Conservation (phyloP, 2,113 vertebrate species). For the Raja brachyura region DNA sequence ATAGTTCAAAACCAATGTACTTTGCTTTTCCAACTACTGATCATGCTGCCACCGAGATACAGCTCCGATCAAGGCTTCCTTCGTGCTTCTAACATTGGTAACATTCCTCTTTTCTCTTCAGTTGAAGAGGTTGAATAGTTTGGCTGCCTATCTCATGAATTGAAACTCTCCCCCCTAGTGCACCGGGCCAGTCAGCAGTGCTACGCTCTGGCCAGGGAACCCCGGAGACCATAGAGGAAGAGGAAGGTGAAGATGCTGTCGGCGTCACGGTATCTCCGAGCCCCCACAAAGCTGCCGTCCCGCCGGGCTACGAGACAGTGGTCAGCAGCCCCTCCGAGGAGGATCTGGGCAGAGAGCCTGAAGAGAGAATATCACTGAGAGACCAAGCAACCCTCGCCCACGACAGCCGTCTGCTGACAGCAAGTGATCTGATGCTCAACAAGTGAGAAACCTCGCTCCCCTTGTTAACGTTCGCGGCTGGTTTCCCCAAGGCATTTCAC, state of each 20-base stretch:
- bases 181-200: slow-evolving; percentile 78
- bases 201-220: slow-evolving; percentile 90
- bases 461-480: too few relatives aligned
- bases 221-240: slow-evolving; percentile 72
- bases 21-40: too few relatives aligned
- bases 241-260: slow-evolving; percentile 28
- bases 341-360: background rate
- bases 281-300: background rate
- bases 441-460: slow-evolving; percentile 51
- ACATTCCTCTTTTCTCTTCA: too few relatives aligned
- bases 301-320: slow-evolving; percentile 20
- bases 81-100: too few relatives aligned
- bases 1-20: too few relatives aligned
- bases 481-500: background rate
- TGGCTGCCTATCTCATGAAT: background rate
- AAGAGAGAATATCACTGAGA: background rate
- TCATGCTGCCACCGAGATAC: too few relatives aligned
- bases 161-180: slow-evolving; percentile 56
- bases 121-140: background rate
- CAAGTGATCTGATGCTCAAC: slow-evolving; percentile 59
- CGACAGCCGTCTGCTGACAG: slow-evolving; percentile 52
- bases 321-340: background rate
- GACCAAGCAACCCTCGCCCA: slow-evolving; percentile 43
- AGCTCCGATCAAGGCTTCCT: too few relatives aligned
- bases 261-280: background rate